phyloP scores from a whole-genome alignment of 2,888 invertebrate species.

The Cantharis rustica region DNA sequence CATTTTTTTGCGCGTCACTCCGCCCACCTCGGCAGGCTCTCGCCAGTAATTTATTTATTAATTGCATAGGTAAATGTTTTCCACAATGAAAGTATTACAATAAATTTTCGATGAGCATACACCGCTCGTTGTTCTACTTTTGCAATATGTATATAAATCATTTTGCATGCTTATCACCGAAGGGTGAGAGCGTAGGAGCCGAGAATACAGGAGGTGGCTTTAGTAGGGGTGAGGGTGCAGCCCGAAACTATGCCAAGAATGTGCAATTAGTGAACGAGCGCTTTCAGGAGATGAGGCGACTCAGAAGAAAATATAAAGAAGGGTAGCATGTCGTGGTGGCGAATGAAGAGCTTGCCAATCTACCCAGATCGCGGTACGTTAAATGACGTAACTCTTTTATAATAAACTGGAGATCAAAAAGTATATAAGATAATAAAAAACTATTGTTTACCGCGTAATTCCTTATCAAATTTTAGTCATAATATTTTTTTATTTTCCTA shows the following conservation, averaged over 20 bases:
- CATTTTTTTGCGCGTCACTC: not conserved
- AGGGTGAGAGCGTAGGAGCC: slow-evolving; percentile 30
- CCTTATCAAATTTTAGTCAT: not conserved
- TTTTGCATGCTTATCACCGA: slow-evolving; percentile 29
- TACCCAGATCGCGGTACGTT: slow-evolving; percentile 35
- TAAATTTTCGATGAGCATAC: slow-evolving; percentile 1
- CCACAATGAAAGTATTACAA: not conserved
- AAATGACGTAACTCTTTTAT: slow-evolving; percentile 34
- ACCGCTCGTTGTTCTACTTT: slow-evolving; percentile 1
- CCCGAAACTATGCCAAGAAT: slow-evolving; percentile 95
- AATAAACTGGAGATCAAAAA: not conserved
- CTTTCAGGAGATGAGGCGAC: slow-evolving; percentile 52
- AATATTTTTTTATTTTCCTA: not conserved
- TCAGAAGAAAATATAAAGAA: slow-evolving; percentile 74
- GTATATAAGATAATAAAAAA: not conserved
- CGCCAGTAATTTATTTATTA: not conserved
- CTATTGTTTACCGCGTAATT: not conserved
- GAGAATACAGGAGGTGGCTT: slow-evolving; percentile 30
- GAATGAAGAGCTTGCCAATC: slow-evolving; percentile 49
- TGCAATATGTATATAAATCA: slow-evolving; percentile 31
- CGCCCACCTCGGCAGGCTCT: too few species aligned
- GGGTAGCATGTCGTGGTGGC: slow-evolving; percentile 57
- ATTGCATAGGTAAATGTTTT: slow-evolving; percentile 1
- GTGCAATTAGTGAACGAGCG: slow-evolving; percentile 89
- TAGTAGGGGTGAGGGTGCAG: slow-evolving; percentile 63